These are phyloP conservation scores for Ammodytes dubius DNA, from an alignment of 2,113 vertebrate genomes.

Conservation along the genomic window DNA sequence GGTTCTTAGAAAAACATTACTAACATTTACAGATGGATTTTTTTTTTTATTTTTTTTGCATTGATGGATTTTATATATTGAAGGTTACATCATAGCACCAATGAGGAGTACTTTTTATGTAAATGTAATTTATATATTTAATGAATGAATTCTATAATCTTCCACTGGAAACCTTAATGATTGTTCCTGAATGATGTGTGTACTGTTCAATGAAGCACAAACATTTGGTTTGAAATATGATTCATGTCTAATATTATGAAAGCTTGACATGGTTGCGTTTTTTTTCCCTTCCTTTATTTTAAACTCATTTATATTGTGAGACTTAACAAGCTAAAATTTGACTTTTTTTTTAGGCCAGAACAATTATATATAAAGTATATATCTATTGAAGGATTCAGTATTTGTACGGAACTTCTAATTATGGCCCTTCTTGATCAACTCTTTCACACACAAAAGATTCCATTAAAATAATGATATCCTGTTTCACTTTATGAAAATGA, in stretches of 20 bases:
- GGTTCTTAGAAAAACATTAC: background rate
- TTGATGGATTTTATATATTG: background rate
- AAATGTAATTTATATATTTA: background rate
- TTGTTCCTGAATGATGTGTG: background rate
- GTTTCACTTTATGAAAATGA: background rate
- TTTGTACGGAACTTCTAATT: background rate
- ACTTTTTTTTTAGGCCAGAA: background rate
- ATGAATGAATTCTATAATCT: background rate
- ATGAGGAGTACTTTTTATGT: background rate
- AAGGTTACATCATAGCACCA: no score
- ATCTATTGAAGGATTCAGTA: no score
- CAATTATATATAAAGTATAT: background rate
- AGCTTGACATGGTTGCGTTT: no score
- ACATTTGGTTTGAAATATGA: background rate
- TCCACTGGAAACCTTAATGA: background rate
- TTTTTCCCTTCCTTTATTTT: background rate
- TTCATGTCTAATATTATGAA: background rate
- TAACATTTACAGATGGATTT: no score
- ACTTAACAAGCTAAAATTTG: background rate
- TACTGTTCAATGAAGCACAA: background rate
- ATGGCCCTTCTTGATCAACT: no score
- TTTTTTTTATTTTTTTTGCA: no score
- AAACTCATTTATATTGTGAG: background rate
- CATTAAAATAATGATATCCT: slow-evolving; percentile 7
- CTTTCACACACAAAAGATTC: background rate